Base-by-base conservation (phyloP, 2,888 invertebrate genomes). In the Calliphora vomitoria region DNA sequence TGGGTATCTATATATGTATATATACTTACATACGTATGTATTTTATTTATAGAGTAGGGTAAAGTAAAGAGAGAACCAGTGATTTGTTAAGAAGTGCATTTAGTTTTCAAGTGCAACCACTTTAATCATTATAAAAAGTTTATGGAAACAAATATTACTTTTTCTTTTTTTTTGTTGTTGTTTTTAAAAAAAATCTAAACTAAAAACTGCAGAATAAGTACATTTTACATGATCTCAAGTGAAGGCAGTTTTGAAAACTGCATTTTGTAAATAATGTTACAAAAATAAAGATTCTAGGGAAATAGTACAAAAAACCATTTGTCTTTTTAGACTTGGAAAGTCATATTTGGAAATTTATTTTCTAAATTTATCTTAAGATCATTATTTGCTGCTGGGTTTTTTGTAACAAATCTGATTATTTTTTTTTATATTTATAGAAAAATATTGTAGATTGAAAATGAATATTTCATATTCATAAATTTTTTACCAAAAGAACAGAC, bases 71-170 rank as follows among this genome's bases (percentile, higher is more conserved):
- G 64, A 44, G 60, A 84, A 5, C 66, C 78, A 84, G 79, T 84
- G 84, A 74, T 79, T 72, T 79, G 71, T 64, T 62, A 66, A 72
- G 75, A 69, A 81, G 85, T 69, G 87, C 79, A 87, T 87, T 87
- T 87, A 85, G 82, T 87, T 83, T 87, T 87, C 87, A 87, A 87
- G 87, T 79, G 87, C 85, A 87, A 87, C 82, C 87, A 87, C 87
- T 87, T 87, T 75, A 74, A 71, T 85, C 74, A 85, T 85, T 81
- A 69, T 62, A 60, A 75, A 85, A 84, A 78, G 38, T 80, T 66
- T 85, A 68, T 78, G 50, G 38, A 82, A 62, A 86, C 31, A 62
- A 58, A 58, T 25, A 25, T 58, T 25, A n/a, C 50, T 25, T 58
- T 58, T 58, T n/a, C n/a, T n/a, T n/a, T n/a, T n/a, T n/a, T n/a